Evolutionary conservation across 2,113 vertebrate species (phyloP).

Genomic region (Brachypodius melanocephalos): DNA sequence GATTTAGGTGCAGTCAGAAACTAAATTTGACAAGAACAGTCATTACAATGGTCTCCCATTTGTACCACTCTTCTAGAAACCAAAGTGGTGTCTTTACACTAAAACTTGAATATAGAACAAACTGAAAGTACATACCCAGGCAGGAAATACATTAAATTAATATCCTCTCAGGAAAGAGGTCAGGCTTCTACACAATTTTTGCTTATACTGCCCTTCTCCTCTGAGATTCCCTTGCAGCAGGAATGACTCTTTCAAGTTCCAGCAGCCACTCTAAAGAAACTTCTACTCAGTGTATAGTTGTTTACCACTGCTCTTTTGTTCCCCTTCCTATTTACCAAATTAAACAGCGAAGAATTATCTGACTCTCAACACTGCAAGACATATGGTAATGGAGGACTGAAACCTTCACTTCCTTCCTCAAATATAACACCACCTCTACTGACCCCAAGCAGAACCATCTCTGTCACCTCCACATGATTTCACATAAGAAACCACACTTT

Average conservation of each 20-base stretch:
- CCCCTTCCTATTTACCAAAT: neutral
- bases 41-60: neutral
- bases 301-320: neutral
- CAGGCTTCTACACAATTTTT: neutral
- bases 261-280: neutral
- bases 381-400: neutral
- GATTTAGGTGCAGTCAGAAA: neutral
- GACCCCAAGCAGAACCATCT: neutral
- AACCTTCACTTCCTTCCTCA: neutral
- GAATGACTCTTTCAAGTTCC: neutral
- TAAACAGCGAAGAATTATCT: neutral
- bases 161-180: neutral
- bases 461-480: neutral
- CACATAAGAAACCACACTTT: neutral
- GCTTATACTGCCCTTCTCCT: neutral
- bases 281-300: rapidly evolving
- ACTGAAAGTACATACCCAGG: neutral
- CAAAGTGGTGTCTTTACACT: neutral
- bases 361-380: neutral
- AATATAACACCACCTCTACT: neutral
- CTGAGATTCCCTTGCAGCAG: neutral
- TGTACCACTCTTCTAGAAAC: neutral
- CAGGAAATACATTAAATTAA: neutral
- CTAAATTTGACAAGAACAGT: neutral
- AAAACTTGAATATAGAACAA: neutral